A percentile compares a stretch with the other conserved stretches of the same genome.
Conservation (phyloP, 2,113 vertebrate genomes). For the Phoenicopterus ruber region DNA sequence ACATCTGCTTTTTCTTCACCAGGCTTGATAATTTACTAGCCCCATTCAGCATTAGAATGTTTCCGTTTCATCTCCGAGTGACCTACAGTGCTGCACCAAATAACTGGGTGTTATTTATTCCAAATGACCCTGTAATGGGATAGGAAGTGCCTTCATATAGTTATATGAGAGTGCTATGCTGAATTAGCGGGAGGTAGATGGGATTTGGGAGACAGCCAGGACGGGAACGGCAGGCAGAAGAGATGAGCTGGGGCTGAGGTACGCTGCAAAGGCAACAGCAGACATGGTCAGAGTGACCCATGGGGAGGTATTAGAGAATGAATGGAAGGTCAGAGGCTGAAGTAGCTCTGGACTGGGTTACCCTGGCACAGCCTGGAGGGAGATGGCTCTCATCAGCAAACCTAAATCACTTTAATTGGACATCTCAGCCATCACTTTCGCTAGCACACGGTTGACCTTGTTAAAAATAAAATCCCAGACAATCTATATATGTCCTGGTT, state of each 20-base stretch:
- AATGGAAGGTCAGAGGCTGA: not conserved
- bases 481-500: not conserved
- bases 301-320: not conserved
- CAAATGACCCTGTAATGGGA: not conserved
- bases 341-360: not conserved
- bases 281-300: not conserved
- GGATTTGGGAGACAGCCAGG: not conserved
- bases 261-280: not conserved
- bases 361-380: not conserved
- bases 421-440: not conserved
- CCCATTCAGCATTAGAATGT: not conserved
- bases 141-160: not conserved
- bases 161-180: not conserved
- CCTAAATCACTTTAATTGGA: not conserved
- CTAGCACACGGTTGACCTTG: not conserved
- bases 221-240: not conserved
- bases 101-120: not conserved
- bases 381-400: not conserved
- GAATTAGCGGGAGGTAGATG: not conserved
- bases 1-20: not conserved
- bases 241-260: not conserved
- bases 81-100: not conserved
- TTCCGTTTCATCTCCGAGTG: not conserved
- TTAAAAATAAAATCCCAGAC: not conserved
- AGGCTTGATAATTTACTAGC: not conserved